Evolutionary conservation across 2,888 invertebrate species (phyloP).

Genomic region (Tetrapedia diversipes): DNA sequence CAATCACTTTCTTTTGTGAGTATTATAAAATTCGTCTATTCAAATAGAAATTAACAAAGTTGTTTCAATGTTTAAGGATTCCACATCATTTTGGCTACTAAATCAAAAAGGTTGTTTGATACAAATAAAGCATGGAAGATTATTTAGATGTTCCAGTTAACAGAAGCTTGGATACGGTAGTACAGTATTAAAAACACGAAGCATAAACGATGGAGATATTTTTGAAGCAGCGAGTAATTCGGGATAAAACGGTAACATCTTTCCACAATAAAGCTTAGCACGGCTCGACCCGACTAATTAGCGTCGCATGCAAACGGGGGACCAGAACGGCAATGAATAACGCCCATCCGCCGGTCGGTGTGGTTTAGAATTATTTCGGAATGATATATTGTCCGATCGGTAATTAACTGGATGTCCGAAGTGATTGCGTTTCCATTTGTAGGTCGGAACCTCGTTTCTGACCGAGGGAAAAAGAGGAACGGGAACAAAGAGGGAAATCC

Average conservation of each 20-base stretch:
- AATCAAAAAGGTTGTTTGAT: too few species aligned
- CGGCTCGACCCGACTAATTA: constrained; percentile 27
- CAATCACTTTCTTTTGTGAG: too few species aligned
- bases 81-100: too few species aligned
- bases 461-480: background rate
- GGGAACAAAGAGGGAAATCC: background rate
- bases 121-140: too few species aligned
- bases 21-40: too few species aligned
- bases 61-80: too few species aligned
- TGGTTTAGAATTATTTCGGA: constrained; percentile 44
- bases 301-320: constrained; percentile 8
- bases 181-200: too few species aligned
- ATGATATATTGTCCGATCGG: constrained; percentile 37
- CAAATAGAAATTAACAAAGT: too few species aligned
- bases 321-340: constrained; percentile 22
- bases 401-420: constrained; percentile 43
- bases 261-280: background rate
- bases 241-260: background rate
- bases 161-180: too few species aligned
- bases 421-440: constrained; percentile 48
- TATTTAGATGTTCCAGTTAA: too few species aligned
- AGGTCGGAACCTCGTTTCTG: constrained; percentile 25
- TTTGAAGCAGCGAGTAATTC: too few species aligned
- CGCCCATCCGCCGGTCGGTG: constrained; percentile 10
- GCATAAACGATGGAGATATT: too few species aligned